A percentile compares a stretch with the other conserved stretches of the same genome.
These are phyloP conservation scores for Zosterops hypoxanthus DNA, from an alignment of 2,113 vertebrate species.

Conservation along the genomic window DNA sequence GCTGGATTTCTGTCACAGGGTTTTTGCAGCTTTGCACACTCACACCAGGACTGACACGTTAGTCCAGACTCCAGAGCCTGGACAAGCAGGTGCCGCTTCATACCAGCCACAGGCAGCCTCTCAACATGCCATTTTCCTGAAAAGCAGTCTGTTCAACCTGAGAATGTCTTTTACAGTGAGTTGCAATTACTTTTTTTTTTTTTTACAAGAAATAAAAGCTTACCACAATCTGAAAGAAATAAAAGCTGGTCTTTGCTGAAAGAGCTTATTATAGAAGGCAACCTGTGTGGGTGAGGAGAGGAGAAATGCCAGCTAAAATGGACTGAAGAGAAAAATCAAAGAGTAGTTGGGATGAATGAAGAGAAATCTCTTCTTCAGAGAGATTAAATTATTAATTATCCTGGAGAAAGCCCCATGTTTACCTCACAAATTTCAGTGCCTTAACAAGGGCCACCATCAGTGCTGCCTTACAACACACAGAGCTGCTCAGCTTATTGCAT, in stretches of 20 bases:
- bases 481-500: slow-evolving; percentile 25
- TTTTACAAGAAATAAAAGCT: slow-evolving; percentile 18
- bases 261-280: neutral
- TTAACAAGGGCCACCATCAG: neutral
- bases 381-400: slow-evolving; percentile 36
- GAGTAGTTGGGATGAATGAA: neutral
- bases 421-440: neutral
- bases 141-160: neutral
- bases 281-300: neutral
- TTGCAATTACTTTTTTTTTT: slow-evolving; percentile 10
- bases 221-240: neutral
- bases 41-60: rapidly evolving
- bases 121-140: neutral
- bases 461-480: neutral
- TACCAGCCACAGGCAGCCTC: neutral
- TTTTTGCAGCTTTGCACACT: neutral
- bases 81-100: neutral
- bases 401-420: slow-evolving; percentile 1
- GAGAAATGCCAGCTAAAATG: neutral
- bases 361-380: neutral
- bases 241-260: neutral
- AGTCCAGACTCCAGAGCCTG: neutral
- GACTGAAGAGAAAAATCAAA: slow-evolving; percentile 35
- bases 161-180: neutral
- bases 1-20: neutral